Conservation (phyloP, 2,888 invertebrate species). For the Nymphalis polychloros region DNA sequence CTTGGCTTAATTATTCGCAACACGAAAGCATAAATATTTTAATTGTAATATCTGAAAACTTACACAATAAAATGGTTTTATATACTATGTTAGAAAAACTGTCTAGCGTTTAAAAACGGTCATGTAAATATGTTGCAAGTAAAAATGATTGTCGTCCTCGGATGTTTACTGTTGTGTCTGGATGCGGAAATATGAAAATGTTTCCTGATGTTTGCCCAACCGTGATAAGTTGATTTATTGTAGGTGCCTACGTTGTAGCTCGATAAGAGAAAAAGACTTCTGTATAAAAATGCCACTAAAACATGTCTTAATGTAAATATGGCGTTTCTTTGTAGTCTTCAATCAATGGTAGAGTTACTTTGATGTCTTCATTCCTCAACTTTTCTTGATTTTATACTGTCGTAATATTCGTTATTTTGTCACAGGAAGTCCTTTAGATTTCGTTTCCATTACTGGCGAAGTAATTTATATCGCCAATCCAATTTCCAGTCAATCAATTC, state of each 20-base stretch:
- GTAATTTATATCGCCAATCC: conserved; percentile 9
- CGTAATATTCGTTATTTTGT: conserved; percentile 1
- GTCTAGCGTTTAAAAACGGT: not conserved
- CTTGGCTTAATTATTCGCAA: too few relatives aligned
- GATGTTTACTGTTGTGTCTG: conserved; percentile 29
- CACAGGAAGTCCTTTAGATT: not conserved
- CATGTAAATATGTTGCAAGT: not conserved
- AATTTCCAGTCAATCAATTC: conserved; percentile 18
- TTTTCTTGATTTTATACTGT: not conserved
- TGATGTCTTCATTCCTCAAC: not conserved
- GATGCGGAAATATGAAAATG: conserved; percentile 29
- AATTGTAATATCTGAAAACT: too few relatives aligned
- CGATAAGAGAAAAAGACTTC: not conserved
- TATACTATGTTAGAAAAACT: not conserved
- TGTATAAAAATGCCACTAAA: not conserved
- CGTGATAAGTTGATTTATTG: conserved; percentile 29
- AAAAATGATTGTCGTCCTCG: conserved; percentile 4
- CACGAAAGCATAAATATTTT: too few relatives aligned
- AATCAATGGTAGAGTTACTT: not conserved
- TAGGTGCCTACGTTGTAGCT: conserved; percentile 10
- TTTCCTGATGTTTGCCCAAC: conserved; percentile 30
- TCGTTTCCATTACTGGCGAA: not conserved
- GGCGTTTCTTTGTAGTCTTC: too few relatives aligned
- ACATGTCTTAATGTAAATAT: not conserved
- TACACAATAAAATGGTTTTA: not conserved